Conservation (phyloP, 2,888 invertebrate species). For the Vanessa cardui region DNA sequence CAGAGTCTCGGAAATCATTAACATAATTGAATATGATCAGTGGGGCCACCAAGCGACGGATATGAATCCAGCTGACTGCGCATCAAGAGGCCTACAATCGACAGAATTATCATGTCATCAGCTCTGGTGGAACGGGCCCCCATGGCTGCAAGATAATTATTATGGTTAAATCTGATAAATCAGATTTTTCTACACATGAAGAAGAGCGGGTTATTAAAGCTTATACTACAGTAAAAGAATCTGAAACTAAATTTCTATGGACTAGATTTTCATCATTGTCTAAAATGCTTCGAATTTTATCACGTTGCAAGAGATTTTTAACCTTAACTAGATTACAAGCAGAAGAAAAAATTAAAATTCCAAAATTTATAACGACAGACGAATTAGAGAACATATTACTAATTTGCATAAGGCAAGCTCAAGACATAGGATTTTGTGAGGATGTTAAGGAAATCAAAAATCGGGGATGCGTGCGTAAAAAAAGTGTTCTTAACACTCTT, state of each 20-base stretch:
- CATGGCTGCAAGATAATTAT: not conserved
- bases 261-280: slow-evolving; percentile 14
- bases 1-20: slow-evolving; percentile 37
- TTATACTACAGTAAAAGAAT: not conserved
- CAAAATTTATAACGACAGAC: slow-evolving; percentile 13
- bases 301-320: slow-evolving; percentile 14
- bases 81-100: slow-evolving; percentile 41
- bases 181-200: not conserved
- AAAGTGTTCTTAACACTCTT: slow-evolving; percentile 16
- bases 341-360: not conserved
- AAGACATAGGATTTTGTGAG: slow-evolving; percentile 11
- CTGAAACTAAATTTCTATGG: slow-evolving; percentile 7
- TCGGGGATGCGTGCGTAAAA: not conserved
- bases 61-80: slow-evolving; percentile 47
- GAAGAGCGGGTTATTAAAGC: not conserved
- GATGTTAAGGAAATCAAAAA: not conserved
- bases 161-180: not conserved
- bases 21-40: slow-evolving; percentile 24
- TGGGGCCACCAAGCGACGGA: slow-evolving; percentile 35
- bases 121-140: not conserved
- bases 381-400: slow-evolving; percentile 12
- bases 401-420: slow-evolving; percentile 26
- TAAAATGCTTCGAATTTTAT: slow-evolving; percentile 18
- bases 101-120: not conserved
- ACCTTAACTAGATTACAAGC: slow-evolving; percentile 21